phyloP scores from a whole-genome alignment of 30 jellyfish, hydroid and myxozoan genomes.

The Haliclystus octoradiatus region DNA sequence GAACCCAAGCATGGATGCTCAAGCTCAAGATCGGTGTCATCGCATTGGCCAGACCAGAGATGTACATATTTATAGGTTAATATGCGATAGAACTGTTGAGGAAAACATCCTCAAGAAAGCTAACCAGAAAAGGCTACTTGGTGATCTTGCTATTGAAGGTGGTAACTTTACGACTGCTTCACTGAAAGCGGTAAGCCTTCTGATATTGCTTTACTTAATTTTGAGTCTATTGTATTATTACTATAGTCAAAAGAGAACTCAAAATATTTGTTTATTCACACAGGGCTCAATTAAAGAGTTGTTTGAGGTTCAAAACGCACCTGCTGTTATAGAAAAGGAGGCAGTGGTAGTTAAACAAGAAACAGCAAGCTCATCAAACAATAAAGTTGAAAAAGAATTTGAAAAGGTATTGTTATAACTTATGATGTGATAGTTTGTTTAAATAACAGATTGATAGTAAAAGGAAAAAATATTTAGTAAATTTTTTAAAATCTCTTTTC shows the following conservation, averaged over 20 bases:
- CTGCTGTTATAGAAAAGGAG: too few species aligned
- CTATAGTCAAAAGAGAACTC: not conserved
- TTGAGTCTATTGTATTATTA: not conserved
- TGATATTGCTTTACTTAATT: not conserved
- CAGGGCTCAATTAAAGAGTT: slow-evolving; percentile 58
- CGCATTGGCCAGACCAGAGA: slow-evolving; percentile 95
- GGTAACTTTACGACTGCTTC: slow-evolving; percentile 89
- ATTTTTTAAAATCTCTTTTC: too few species aligned
- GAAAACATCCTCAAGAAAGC: slow-evolving; percentile 88
- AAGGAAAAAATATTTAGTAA: too few species aligned
- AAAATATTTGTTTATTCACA: not conserved
- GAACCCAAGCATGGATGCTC: slow-evolving; percentile 99
- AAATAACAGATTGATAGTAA: too few species aligned
- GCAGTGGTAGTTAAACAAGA: too few species aligned
- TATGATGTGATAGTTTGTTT: too few species aligned
- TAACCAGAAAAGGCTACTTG: slow-evolving; percentile 72
- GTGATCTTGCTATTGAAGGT: slow-evolving; percentile 90
- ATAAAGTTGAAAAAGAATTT: too few species aligned
- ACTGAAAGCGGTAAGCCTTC: slow-evolving; percentile 55
- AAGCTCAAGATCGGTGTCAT: slow-evolving; percentile 95
- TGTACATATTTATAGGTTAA: slow-evolving; percentile 87
- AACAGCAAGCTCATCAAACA: too few species aligned
- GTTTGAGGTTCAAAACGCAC: too few species aligned
- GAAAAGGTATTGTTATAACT: too few species aligned
- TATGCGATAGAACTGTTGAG: slow-evolving; percentile 87